These are phyloP conservation scores for Carollia perspicillata DNA, from an alignment of 2,113 vertebrate species.

Conservation along the genomic window DNA sequence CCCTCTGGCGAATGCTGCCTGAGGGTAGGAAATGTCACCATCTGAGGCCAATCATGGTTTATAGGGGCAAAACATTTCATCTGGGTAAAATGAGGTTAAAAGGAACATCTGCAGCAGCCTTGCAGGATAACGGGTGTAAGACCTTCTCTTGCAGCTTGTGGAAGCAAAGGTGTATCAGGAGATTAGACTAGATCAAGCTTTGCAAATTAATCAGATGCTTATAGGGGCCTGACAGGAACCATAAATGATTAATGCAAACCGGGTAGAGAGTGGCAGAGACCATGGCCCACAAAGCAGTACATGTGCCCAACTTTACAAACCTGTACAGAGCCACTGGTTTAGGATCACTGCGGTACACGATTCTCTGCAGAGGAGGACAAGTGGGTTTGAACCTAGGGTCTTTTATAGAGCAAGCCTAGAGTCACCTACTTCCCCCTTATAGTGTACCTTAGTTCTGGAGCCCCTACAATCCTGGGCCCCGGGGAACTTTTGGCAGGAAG, in stretches of 20 bases:
- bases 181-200: neutral
- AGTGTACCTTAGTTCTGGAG: neutral
- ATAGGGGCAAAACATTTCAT: neutral
- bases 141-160: neutral
- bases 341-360: neutral
- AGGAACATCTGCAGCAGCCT: neutral
- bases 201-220: neutral
- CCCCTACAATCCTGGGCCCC: neutral
- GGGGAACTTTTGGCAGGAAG: neutral
- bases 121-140: neutral
- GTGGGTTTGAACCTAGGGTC: neutral
- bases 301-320: neutral
- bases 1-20: neutral
- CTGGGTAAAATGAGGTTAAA: neutral
- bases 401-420: neutral
- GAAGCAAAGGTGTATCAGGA: neutral
- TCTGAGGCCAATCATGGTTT: neutral
- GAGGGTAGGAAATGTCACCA: neutral
- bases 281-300: neutral
- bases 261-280: neutral
- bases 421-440: neutral
- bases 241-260: neutral
- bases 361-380: neutral
- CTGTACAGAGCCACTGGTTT: neutral
- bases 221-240: accelerated